Conservation (phyloP, 1,140 invertebrate species). For the Atopsyche davidsoni region DNA sequence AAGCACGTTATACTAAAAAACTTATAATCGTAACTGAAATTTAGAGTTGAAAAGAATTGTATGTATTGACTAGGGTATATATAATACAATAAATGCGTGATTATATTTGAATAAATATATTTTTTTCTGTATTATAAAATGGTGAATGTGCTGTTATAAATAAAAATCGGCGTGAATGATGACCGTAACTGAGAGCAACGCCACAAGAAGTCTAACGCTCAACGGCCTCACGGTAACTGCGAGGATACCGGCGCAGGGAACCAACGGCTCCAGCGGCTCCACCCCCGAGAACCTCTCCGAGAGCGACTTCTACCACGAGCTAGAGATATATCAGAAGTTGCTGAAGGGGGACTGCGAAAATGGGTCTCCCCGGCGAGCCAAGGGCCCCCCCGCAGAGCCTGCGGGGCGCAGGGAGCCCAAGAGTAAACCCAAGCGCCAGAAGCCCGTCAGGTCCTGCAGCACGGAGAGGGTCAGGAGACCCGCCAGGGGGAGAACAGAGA, state of each 20-base stretch:
- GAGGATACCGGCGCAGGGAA: slow-evolving; percentile 15
- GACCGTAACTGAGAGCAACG: slow-evolving; percentile 28
- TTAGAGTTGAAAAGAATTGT: not conserved
- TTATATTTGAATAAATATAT: not conserved
- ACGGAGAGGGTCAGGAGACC: slow-evolving; percentile 22
- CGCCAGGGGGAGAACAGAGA: slow-evolving; percentile 13
- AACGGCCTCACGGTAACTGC: slow-evolving; percentile 29
- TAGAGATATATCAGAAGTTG: slow-evolving; percentile 31
- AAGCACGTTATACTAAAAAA: slow-evolving; percentile 1
- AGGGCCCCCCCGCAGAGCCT: slow-evolving; percentile 4
- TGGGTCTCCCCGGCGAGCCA: slow-evolving; percentile 19
- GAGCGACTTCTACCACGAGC: slow-evolving; percentile 30
- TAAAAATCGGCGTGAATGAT: slow-evolving; percentile 12
- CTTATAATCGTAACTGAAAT: not conserved
- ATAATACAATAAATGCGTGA: not conserved
- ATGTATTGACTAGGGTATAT: slow-evolving; percentile 1
- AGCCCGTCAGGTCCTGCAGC: slow-evolving; percentile 25
- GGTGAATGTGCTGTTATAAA: too few species aligned
- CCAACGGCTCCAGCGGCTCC: slow-evolving; percentile 12
- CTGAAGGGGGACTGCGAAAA: slow-evolving; percentile 28
- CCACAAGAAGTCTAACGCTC: slow-evolving; percentile 28
- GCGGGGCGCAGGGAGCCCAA: not conserved
- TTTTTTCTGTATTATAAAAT: too few species aligned
- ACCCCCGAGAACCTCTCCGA: slow-evolving; percentile 28
- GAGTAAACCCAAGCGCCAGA: slow-evolving; percentile 12